phyloP scores from a whole-genome alignment of 2,888 invertebrate species.

The Calameuta pallipes region DNA sequence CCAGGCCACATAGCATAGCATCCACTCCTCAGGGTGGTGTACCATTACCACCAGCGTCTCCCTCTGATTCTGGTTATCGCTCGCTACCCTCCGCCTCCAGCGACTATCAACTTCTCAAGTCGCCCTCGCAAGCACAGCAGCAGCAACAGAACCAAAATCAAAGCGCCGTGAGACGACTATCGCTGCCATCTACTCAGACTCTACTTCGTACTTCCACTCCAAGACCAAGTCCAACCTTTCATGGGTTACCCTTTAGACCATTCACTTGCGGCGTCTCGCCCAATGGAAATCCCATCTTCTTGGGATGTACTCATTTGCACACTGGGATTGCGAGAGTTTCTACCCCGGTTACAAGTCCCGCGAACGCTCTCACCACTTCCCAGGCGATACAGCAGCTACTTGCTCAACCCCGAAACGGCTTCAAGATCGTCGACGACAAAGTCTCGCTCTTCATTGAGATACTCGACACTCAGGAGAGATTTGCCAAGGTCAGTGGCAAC shows the following conservation, averaged over 20 bases:
- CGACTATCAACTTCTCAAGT: slow-evolving; percentile 73
- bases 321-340: slow-evolving; percentile 47
- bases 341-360: slow-evolving; percentile 59
- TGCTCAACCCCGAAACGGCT: slow-evolving; percentile 78
- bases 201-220: slow-evolving; percentile 67
- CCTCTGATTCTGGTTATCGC: slow-evolving; percentile 68
- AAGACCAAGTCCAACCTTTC: slow-evolving; percentile 75
- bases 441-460: slow-evolving; percentile 84
- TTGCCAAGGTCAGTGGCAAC: slow-evolving; percentile 77
- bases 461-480: slow-evolving; percentile 83
- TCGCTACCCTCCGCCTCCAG: slow-evolving; percentile 73
- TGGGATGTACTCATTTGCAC: slow-evolving; percentile 68
- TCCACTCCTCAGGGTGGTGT: slow-evolving; percentile 50
- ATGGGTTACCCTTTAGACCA: slow-evolving; percentile 69
- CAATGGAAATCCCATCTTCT: slow-evolving; percentile 66
- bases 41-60: slow-evolving; percentile 60
- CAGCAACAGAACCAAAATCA: slow-evolving; percentile 67
- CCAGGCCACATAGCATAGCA: slow-evolving; percentile 62
- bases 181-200: slow-evolving; percentile 69
- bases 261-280: slow-evolving; percentile 65
- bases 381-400: slow-evolving; percentile 78
- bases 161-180: slow-evolving; percentile 69
- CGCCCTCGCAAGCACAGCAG: slow-evolving; percentile 49
- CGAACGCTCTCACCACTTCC: slow-evolving; percentile 69
- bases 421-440: slow-evolving; percentile 82